Evolutionary conservation across 1,140 invertebrate genomes (phyloP).

Genomic region (Drosophila watanabei): DNA sequence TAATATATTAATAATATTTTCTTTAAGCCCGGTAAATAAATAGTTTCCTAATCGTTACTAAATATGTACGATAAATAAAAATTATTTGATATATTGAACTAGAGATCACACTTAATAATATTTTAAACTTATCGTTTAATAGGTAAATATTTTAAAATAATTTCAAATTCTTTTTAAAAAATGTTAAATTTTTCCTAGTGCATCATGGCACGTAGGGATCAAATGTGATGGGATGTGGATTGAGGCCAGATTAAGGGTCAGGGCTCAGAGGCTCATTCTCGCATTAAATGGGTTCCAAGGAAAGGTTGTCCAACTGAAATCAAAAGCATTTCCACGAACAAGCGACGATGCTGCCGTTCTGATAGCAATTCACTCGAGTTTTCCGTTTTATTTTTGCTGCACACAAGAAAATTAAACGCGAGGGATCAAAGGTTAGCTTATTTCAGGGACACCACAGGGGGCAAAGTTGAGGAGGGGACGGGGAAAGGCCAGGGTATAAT

Average conservation of each 20-base stretch:
- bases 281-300: conserved; percentile 65
- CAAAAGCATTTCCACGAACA: conserved; percentile 53
- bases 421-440: conserved; percentile 64
- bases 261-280: conserved; percentile 32
- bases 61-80: too few relatives aligned
- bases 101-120: too few relatives aligned
- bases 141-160: background rate
- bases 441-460: conserved; percentile 11
- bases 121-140: background rate
- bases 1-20: too few relatives aligned
- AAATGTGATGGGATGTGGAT: conserved; percentile 2
- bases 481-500: conserved; percentile 56
- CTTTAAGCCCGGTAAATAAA: too few relatives aligned
- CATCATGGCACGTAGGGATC: background rate
- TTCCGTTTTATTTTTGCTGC: conserved; percentile 29
- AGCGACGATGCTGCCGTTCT: conserved; percentile 26
- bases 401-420: conserved; percentile 65
- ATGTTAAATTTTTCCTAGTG: conserved; percentile 2
- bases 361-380: conserved; percentile 45
- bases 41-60: too few relatives aligned
- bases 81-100: too few relatives aligned
- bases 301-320: conserved; percentile 59
- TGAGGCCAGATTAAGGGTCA: conserved; percentile 37
- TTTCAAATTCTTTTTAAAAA: too few relatives aligned
- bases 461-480: background rate